These are phyloP conservation scores for Schizaphis graminum DNA, from an alignment of 2,888 invertebrate genomes.

Conservation along the genomic window DNA sequence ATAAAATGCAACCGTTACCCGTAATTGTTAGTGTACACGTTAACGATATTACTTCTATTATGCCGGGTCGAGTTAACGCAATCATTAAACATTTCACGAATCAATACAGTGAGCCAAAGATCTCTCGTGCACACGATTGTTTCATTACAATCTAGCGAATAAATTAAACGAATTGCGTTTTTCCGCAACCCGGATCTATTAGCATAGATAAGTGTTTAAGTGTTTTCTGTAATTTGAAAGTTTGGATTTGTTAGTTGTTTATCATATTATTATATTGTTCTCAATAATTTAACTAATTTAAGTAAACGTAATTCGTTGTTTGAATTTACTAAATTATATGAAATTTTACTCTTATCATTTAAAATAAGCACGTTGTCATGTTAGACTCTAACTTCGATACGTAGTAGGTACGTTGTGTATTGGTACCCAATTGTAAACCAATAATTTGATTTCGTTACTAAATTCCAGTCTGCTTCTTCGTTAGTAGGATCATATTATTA, in stretches of 20 bases:
- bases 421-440: not conserved
- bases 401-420: not conserved
- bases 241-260: slow-evolving; percentile 15
- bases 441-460: not conserved
- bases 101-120: not conserved
- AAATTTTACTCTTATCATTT: not conserved
- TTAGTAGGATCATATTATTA: not conserved
- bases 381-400: not conserved
- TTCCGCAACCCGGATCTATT: not conserved
- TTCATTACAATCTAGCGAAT: not conserved
- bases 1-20: slow-evolving; percentile 13
- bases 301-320: not conserved
- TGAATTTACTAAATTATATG: not conserved
- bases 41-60: not conserved
- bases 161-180: not conserved
- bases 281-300: slow-evolving; percentile 11
- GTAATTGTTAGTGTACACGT: not conserved
- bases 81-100: not conserved
- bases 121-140: not conserved
- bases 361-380: not conserved
- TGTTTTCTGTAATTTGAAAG: not conserved
- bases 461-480: not conserved
- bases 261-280: slow-evolving; percentile 7
- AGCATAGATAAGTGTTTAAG: slow-evolving; percentile 7
- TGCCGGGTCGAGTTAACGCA: not conserved